A percentile compares a stretch with the other conserved stretches of the same genome.
phyloP scores from a whole-genome alignment of 2,888 invertebrate genomes.

The Eupithecia pulchellata region DNA sequence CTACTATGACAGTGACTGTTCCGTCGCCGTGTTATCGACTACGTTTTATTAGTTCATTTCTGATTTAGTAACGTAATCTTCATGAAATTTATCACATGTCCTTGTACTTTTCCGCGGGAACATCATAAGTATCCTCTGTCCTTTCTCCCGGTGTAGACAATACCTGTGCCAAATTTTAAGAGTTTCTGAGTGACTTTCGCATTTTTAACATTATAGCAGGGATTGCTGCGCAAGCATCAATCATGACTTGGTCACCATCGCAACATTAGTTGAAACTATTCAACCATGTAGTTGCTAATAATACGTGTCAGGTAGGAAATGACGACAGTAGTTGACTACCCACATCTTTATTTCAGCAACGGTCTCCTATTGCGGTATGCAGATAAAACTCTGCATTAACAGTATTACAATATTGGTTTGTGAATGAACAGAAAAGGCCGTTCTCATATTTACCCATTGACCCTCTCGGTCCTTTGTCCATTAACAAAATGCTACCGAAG shows the following conservation, averaged over 20 bases:
- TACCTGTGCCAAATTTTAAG: too few species aligned
- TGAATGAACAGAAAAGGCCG: not conserved
- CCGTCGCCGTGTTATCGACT: too few species aligned
- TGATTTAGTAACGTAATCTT: too few species aligned
- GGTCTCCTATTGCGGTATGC: not conserved
- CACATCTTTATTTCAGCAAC: not conserved
- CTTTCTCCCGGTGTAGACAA: too few species aligned
- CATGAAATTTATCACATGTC: too few species aligned
- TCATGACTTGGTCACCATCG: not conserved
- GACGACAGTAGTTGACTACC: not conserved
- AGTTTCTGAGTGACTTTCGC: too few species aligned
- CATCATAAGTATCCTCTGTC: too few species aligned
- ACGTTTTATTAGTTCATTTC: too few species aligned
- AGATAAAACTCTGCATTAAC: not conserved
- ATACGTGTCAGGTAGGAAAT: not conserved
- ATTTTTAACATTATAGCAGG: not conserved
- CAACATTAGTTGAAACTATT: not conserved
- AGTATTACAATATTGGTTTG: not conserved
- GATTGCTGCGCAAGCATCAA: not conserved
- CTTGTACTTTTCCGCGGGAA: too few species aligned
- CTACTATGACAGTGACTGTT: too few species aligned
- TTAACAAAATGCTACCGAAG: slow-evolving; percentile 10
- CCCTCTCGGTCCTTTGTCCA: not conserved
- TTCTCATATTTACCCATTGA: slow-evolving; percentile 1
- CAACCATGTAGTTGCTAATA: not conserved